phyloP scores from a whole-genome alignment of 2,113 vertebrate species.

The Baryphthengus martii region DNA sequence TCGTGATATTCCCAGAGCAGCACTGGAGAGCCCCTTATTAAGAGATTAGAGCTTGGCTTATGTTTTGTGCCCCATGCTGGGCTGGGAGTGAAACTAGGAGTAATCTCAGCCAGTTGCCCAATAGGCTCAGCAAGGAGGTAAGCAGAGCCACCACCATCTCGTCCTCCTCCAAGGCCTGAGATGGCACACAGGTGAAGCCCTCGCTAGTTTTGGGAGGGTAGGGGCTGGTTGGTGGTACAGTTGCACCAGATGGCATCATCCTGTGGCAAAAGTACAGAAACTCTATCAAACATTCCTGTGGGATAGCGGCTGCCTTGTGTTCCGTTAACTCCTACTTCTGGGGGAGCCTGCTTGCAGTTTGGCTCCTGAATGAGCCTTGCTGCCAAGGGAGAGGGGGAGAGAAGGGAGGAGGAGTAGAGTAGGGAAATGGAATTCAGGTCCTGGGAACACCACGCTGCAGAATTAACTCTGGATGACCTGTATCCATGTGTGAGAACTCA shows the following conservation, averaged over 20 bases:
- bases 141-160: not conserved
- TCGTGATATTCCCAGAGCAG: not conserved
- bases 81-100: not conserved
- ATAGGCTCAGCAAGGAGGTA: not conserved
- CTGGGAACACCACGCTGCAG: not conserved
- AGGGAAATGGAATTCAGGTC: not conserved
- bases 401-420: not conserved
- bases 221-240: not conserved
- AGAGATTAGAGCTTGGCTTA: not conserved
- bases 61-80: not conserved
- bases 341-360: not conserved
- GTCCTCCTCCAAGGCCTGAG: not conserved
- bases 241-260: not conserved
- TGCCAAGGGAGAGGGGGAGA: not conserved
- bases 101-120: not conserved
- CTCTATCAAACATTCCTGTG: not conserved
- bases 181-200: not conserved
- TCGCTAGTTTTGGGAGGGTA: not conserved
- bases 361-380: not conserved
- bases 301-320: not conserved
- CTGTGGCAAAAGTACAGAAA: not conserved
- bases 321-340: not conserved
- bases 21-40: not conserved
- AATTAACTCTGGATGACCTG: constrained; percentile 7
- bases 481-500: not conserved